Conservation (phyloP, 1,140 invertebrate genomes). For the Listronotus oregonensis region DNA sequence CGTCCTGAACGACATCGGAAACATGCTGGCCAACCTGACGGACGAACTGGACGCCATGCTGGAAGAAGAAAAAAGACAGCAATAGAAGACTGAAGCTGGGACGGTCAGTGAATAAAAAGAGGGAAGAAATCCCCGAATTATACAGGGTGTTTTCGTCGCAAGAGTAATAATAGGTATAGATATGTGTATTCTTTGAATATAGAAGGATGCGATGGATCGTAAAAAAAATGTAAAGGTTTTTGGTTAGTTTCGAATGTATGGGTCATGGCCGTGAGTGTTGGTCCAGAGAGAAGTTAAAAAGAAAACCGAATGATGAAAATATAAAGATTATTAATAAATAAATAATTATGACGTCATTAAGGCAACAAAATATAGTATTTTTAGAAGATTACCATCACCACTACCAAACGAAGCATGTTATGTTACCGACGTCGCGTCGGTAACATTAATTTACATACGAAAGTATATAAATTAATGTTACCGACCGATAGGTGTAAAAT, state of each 20-base stretch:
- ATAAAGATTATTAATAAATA: too few species aligned
- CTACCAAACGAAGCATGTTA: too few species aligned
- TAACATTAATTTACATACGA: too few species aligned
- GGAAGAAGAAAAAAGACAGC: slow-evolving; percentile 82
- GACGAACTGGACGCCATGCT: slow-evolving; percentile 94
- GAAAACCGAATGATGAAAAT: too few species aligned
- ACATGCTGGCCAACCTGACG: slow-evolving; percentile 92
- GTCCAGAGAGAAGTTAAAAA: not conserved
- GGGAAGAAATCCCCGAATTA: not conserved
- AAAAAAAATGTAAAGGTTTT: not conserved
- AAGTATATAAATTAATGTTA: too few species aligned
- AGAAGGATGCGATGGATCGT: not conserved
- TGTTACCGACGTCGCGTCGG: too few species aligned
- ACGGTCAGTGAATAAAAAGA: not conserved
- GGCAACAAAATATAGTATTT: too few species aligned
- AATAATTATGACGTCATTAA: too few species aligned
- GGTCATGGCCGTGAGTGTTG: not conserved
- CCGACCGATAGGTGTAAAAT: too few species aligned
- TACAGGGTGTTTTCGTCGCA: slow-evolving; percentile 2
- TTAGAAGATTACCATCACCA: too few species aligned
- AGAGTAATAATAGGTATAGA: slow-evolving; percentile 5
- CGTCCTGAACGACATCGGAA: slow-evolving; percentile 94
- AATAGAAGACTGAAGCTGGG: slow-evolving; percentile 42
- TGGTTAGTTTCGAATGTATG: slow-evolving; percentile 2
- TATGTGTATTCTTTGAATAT: not conserved